These are phyloP conservation scores for Pimpla rufipes DNA, from an alignment of 2,888 invertebrate species.

Conservation along the genomic window DNA sequence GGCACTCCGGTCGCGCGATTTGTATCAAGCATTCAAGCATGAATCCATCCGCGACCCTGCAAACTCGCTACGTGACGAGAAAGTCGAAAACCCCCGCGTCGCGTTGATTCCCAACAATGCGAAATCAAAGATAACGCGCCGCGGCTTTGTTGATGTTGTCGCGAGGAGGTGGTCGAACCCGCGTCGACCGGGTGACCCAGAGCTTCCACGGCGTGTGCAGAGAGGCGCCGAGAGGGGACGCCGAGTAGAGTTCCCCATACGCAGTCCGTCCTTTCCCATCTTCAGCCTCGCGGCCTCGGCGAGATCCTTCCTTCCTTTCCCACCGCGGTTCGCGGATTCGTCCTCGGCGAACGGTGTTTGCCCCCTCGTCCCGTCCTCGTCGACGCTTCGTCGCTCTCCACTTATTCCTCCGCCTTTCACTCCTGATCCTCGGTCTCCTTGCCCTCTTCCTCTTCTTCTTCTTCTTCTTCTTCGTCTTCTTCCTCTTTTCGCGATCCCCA, in stretches of 20 bases:
- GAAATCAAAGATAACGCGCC: conserved; percentile 2
- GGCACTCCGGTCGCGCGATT: too few relatives aligned
- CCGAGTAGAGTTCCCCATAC: conserved; percentile 38
- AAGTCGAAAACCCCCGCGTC: not conserved
- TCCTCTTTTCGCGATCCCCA: conserved; percentile 29
- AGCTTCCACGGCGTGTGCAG: conserved; percentile 71
- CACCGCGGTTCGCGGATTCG: conserved; percentile 27
- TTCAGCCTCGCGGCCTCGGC: conserved; percentile 29
- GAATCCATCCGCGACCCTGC: too few relatives aligned
- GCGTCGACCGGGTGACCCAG: conserved; percentile 77
- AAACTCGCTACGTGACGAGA: not conserved
- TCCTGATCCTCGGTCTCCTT: conserved; percentile 33
- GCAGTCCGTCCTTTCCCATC: conserved; percentile 56
- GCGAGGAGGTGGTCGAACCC: conserved; percentile 72
- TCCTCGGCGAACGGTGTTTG: conserved; percentile 51
- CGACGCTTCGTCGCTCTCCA: conserved; percentile 23
- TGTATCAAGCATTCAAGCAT: too few relatives aligned
- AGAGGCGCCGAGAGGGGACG: not conserved
- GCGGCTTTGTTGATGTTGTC: conserved; percentile 60
- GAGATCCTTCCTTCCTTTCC: conserved; percentile 53
- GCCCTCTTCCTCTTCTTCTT: too few relatives aligned
- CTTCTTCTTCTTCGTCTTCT: conserved; percentile 19
- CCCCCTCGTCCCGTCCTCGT: conserved; percentile 26
- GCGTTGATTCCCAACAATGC: not conserved
- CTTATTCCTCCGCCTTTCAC: conserved; percentile 25